Evolutionary conservation across 2,113 vertebrate genomes (phyloP).

Genomic region (Sitta europaea): DNA sequence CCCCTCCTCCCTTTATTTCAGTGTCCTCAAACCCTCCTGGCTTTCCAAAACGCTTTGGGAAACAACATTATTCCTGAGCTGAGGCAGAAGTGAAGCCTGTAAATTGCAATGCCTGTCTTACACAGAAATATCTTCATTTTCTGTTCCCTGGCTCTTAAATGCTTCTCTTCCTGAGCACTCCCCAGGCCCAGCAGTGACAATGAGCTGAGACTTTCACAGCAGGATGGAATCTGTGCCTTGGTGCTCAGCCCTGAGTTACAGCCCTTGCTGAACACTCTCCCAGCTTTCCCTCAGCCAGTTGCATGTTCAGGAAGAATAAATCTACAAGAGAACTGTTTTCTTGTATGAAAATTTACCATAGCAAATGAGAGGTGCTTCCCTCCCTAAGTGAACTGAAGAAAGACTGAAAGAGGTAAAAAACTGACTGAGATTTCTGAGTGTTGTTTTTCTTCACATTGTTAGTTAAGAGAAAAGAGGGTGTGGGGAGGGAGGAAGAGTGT

Average conservation of each 20-base stretch:
- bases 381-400: too few species aligned
- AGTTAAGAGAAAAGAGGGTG: too few species aligned
- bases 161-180: rapidly evolving
- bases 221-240: neutral
- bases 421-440: too few species aligned
- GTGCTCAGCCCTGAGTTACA: neutral
- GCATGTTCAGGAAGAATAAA: too few species aligned
- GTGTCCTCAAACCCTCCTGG: neutral
- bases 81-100: neutral
- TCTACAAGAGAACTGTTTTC: too few species aligned
- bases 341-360: too few species aligned
- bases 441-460: too few species aligned
- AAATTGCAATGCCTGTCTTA: neutral
- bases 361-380: too few species aligned
- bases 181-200: neutral
- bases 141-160: neutral
- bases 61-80: neutral
- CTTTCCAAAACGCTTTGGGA: neutral
- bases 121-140: neutral
- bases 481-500: too few species aligned
- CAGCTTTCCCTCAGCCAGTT: neutral
- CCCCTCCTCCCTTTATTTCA: neutral
- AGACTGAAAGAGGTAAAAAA: too few species aligned
- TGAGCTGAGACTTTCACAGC: neutral
- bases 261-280: neutral